Conservation (phyloP, 2,113 vertebrate genomes). For the Cottus gobio region DNA sequence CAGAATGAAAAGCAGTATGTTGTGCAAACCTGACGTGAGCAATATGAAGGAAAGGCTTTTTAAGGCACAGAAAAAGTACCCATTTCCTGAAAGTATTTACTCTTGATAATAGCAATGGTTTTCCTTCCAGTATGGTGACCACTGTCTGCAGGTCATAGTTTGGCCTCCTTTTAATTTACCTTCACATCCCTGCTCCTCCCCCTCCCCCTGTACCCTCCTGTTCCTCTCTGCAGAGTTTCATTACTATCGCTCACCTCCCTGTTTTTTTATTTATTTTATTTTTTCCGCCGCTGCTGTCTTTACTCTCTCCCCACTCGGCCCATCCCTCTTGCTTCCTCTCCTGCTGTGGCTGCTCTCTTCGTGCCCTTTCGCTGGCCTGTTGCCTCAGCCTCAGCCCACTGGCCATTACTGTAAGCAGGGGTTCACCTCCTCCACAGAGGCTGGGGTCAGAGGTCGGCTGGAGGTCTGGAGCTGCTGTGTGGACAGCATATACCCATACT, state of each 20-base stretch:
- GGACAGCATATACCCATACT: constrained; percentile 19
- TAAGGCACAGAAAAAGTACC: neutral
- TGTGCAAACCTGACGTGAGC: neutral
- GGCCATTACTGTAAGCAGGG: constrained; percentile 60
- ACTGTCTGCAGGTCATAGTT: constrained; percentile 33
- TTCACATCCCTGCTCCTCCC: constrained; percentile 27
- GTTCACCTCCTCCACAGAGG: constrained; percentile 60
- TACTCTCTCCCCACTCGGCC: neutral
- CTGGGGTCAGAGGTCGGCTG: constrained; percentile 68
- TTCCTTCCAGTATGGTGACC: constrained; percentile 17
- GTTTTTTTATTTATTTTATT: constrained; percentile 1
- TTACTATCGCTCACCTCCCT: constrained; percentile 46
- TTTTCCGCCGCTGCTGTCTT: constrained; percentile 17
- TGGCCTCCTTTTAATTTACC: constrained; percentile 53
- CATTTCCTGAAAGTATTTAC: constrained; percentile 9
- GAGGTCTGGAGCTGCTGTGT: constrained; percentile 64
- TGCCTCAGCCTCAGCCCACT: constrained; percentile 45
- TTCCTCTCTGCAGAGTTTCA: constrained; percentile 24
- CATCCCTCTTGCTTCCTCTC: constrained; percentile 21
- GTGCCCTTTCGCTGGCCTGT: constrained; percentile 51
- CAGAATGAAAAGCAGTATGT: neutral
- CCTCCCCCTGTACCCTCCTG: neutral
- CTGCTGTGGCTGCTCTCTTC: constrained; percentile 45
- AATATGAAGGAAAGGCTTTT: neutral
- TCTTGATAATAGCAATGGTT: constrained; percentile 9